These are phyloP conservation scores for Pectinophora gossypiella DNA, from an alignment of 1,140 invertebrate genomes.

Conservation along the genomic window DNA sequence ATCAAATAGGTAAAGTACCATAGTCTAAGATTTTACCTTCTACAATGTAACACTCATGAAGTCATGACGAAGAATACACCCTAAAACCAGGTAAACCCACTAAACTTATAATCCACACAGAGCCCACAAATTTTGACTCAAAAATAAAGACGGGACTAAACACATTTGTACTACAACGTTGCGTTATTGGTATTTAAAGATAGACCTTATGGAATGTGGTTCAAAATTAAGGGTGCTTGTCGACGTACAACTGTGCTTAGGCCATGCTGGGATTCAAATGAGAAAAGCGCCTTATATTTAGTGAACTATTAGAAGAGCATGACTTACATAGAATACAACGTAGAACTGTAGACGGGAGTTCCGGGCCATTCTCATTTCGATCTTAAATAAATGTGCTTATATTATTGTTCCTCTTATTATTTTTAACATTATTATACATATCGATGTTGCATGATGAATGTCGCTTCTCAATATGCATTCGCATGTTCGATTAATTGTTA, in stretches of 20 bases:
- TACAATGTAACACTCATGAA: no score
- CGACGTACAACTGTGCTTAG: slow-evolving; percentile 35
- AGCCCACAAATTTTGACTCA: neutral
- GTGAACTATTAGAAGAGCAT: neutral
- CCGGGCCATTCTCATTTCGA: slow-evolving; percentile 68
- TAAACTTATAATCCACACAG: no score
- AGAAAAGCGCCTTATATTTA: slow-evolving; percentile 33
- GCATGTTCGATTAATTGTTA: slow-evolving; percentile 38
- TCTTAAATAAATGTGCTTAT: slow-evolving; percentile 38
- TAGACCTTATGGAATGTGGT: neutral
- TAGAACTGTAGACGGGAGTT: neutral
- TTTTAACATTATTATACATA: slow-evolving; percentile 33
- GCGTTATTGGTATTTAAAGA: neutral
- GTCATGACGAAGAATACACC: no score
- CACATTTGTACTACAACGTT: slow-evolving; percentile 8
- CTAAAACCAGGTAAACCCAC: no score
- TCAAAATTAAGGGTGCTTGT: neutral
- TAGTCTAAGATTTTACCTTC: no score
- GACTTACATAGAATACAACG: neutral
- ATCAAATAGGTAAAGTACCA: no score
- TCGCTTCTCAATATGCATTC: slow-evolving; percentile 57
- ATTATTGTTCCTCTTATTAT: slow-evolving; percentile 28
- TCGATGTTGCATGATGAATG: slow-evolving; percentile 69
- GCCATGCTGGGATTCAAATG: slow-evolving; percentile 63
- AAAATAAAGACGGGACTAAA: slow-evolving; percentile 11